Evolutionary conservation across 1,140 invertebrate genomes (phyloP).

Genomic region (Aphidius gifuensis): DNA sequence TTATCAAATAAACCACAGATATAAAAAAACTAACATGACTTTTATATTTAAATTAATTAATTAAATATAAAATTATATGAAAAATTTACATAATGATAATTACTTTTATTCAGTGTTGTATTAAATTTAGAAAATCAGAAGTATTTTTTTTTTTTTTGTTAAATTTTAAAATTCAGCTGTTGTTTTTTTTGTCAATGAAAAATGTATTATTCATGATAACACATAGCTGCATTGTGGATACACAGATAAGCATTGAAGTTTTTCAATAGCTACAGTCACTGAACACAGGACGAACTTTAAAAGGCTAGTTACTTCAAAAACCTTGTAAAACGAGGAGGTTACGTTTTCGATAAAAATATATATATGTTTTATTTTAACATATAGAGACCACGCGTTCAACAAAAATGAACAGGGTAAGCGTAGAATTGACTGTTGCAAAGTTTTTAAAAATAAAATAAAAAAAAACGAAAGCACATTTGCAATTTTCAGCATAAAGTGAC

Average conservation of each 20-base stretch:
- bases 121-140: too few species aligned
- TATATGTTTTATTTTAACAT: too few species aligned
- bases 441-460: constrained; percentile 17
- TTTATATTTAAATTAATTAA: too few species aligned
- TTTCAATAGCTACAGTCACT: constrained; percentile 4
- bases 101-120: too few species aligned
- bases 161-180: too few species aligned
- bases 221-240: constrained; percentile 11
- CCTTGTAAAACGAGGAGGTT: constrained; percentile 21
- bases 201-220: constrained; percentile 27
- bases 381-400: neutral
- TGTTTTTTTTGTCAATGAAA: too few species aligned
- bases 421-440: too few species aligned
- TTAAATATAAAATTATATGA: too few species aligned
- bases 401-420: neutral
- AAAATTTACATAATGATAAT: too few species aligned
- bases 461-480: constrained; percentile 28
- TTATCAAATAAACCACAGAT: too few species aligned
- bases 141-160: too few species aligned
- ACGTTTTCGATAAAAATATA: neutral
- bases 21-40: too few species aligned
- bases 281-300: constrained; percentile 15
- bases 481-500: constrained; percentile 29
- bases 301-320: constrained; percentile 26
- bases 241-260: constrained; percentile 18